These are phyloP conservation scores for Octodon degus DNA, from an alignment of 2,113 vertebrate genomes.

Conservation along the genomic window DNA sequence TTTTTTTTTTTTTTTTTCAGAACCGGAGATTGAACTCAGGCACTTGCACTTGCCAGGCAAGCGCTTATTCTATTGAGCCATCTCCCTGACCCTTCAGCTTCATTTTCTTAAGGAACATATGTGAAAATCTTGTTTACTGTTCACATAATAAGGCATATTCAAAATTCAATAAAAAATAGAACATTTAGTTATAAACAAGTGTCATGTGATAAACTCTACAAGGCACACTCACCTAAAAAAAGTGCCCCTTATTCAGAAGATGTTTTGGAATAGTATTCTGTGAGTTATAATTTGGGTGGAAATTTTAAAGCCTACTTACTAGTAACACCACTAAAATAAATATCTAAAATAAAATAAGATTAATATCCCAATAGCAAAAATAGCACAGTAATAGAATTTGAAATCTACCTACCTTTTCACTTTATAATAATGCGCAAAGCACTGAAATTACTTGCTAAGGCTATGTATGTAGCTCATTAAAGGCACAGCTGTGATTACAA, in stretches of 20 bases:
- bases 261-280: conserved; percentile 76
- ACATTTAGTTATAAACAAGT: conserved; percentile 84
- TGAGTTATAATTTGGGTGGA: conserved; percentile 67
- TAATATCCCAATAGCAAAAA: conserved; percentile 57
- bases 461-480: not conserved
- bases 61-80: too few species aligned
- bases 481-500: not conserved
- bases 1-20: too few species aligned
- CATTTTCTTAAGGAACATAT: conserved; percentile 75
- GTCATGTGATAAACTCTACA: conserved; percentile 73
- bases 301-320: conserved; percentile 44
- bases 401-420: conserved; percentile 6
- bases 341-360: conserved; percentile 32
- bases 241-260: conserved; percentile 76
- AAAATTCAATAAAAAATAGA: conserved; percentile 84
- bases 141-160: conserved; percentile 76
- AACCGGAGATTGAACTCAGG: too few species aligned
- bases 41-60: too few species aligned
- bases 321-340: conserved; percentile 61
- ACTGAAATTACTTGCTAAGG: not conserved
- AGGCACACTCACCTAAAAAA: conserved; percentile 81
- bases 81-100: too few species aligned
- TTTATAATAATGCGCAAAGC: conserved; percentile 15
- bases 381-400: not conserved
- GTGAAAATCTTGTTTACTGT: conserved; percentile 81